Conservation (phyloP, 2,888 invertebrate species). For the Listrodromus nycthemerus region DNA sequence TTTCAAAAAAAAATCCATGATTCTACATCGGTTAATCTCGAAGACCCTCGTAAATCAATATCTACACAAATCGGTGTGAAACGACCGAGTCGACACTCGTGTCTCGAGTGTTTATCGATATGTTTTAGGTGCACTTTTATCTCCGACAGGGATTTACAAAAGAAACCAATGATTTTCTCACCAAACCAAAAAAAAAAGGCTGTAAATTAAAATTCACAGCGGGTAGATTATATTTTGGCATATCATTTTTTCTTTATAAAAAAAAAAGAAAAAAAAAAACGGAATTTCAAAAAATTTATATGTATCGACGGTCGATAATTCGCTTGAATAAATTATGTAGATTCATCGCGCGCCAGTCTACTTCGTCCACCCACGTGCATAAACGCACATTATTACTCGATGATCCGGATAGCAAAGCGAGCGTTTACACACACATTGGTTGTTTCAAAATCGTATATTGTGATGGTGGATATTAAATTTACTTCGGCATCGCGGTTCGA, state of each 20-base stretch:
- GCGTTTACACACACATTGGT: slow-evolving; percentile 30
- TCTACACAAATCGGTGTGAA: slow-evolving; percentile 6
- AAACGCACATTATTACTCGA: slow-evolving; percentile 8
- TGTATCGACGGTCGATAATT: background rate
- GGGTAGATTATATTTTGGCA: background rate
- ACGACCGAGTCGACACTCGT: background rate
- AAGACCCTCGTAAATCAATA: slow-evolving; percentile 18
- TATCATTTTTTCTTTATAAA: background rate
- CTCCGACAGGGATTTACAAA: background rate
- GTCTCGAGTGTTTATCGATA: background rate
- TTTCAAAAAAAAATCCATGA: background rate
- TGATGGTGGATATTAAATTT: slow-evolving; percentile 43
- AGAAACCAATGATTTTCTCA: background rate
- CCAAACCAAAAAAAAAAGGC: background rate
- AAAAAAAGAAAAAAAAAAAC: background rate
- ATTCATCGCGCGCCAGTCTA: background rate
- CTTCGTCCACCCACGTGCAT: background rate
- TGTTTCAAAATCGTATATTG: slow-evolving; percentile 37
- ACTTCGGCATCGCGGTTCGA: background rate
- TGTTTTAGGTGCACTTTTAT: background rate
- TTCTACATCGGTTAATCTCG: background rate
- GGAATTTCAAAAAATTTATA: background rate
- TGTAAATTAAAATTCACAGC: background rate
- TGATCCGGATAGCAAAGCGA: background rate
- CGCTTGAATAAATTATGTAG: slow-evolving; percentile 2